These are phyloP conservation scores for Tympanuchus pallidicinctus DNA, from an alignment of 2,113 vertebrate genomes.

Conservation along the genomic window DNA sequence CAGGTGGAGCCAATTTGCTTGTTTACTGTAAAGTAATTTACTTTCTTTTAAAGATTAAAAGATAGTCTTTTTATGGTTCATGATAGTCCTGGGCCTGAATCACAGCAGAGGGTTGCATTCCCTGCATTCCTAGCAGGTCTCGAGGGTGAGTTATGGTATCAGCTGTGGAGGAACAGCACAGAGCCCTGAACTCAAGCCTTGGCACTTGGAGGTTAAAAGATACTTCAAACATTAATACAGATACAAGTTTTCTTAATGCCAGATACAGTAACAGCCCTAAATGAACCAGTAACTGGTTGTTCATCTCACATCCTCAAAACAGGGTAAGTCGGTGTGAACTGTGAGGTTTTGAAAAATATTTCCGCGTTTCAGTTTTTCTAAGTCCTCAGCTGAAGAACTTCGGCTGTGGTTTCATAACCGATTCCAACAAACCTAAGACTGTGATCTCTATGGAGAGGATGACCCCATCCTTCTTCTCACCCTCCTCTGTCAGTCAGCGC, in stretches of 20 bases:
- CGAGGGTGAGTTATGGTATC: slow-evolving; percentile 16
- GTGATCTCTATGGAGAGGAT: background rate
- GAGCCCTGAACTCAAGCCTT: background rate
- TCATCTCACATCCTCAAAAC: background rate
- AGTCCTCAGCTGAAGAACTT: background rate
- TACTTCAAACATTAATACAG: background rate
- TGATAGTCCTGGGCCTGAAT: slow-evolving; percentile 44
- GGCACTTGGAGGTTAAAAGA: background rate
- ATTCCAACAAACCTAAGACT: background rate
- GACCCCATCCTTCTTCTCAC: background rate
- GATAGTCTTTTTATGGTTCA: slow-evolving; percentile 40
- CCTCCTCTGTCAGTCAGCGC: background rate
- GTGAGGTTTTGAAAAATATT: background rate
- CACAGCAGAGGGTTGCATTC: slow-evolving; percentile 46
- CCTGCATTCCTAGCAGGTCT: slow-evolving; percentile 54
- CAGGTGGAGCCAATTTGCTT: slow-evolving; percentile 20
- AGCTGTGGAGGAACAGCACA: background rate
- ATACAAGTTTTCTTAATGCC: background rate
- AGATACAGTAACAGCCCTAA: background rate
- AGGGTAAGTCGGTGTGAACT: background rate
- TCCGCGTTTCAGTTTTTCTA: background rate
- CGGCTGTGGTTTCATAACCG: background rate
- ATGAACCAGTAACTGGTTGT: background rate
- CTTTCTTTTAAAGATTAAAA: slow-evolving; percentile 57
- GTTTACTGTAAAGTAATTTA: slow-evolving; percentile 56